phyloP scores from a whole-genome alignment of 2,797 vertebrate genomes.

The Gadopsis bispinosus region DNA sequence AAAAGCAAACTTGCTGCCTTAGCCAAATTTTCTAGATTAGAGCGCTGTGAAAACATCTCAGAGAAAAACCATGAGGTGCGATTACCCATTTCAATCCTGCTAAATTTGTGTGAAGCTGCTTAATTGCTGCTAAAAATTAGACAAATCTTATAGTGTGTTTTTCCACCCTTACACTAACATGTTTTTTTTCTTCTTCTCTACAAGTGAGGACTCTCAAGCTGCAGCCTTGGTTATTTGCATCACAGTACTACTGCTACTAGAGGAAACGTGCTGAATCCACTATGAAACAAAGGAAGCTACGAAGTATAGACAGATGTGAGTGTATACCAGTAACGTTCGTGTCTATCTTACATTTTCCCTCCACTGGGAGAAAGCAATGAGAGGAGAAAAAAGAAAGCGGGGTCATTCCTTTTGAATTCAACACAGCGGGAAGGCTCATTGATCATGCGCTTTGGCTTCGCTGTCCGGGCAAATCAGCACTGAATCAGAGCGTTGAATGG shows the following conservation, averaged over 20 bases:
- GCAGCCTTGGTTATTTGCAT: constrained; percentile 80
- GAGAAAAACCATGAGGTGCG: constrained; percentile 49
- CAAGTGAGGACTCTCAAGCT: constrained; percentile 77
- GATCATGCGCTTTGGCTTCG: constrained; percentile 76
- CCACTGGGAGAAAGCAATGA: constrained; percentile 84
- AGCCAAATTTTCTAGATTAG: constrained; percentile 62
- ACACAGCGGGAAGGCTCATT: constrained; percentile 80
- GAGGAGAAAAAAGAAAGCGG: constrained; percentile 75
- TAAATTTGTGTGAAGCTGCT: constrained; percentile 38
- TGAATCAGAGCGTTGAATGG: constrained; percentile 73
- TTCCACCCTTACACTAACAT: constrained; percentile 73
- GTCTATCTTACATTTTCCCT: constrained; percentile 85
- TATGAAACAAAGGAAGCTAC: constrained; percentile 76
- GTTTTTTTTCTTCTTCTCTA: constrained; percentile 66
- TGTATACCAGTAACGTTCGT: constrained; percentile 80
- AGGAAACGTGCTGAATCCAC: constrained; percentile 79
- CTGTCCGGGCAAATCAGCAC: constrained; percentile 71
- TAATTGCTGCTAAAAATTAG: constrained; percentile 70
- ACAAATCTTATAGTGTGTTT: constrained; percentile 68
- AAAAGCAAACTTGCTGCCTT: constrained; percentile 73
- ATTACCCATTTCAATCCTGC: constrained; percentile 39
- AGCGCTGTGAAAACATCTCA: constrained; percentile 65
- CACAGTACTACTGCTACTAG: constrained; percentile 76
- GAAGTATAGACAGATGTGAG: constrained; percentile 78
- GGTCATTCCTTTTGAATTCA: constrained; percentile 83